These are phyloP conservation scores for Petrolisthes manimaculis DNA, from an alignment of 2,888 invertebrate species.

Conservation along the genomic window DNA sequence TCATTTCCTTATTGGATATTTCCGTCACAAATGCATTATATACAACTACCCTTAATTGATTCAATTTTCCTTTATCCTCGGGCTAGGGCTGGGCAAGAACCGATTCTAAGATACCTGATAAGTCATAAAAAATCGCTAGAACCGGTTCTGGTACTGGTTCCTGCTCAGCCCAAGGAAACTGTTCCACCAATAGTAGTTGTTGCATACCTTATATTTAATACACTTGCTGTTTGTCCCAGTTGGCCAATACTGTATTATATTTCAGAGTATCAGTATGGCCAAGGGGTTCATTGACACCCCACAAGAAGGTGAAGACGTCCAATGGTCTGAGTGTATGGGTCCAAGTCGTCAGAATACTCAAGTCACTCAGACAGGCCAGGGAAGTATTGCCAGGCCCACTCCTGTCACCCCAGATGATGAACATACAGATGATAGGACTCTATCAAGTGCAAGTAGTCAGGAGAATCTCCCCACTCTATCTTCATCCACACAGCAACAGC, in stretches of 20 bases:
- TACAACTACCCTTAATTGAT: too few relatives aligned
- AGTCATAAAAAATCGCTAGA: too few relatives aligned
- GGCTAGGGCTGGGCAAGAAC: too few relatives aligned
- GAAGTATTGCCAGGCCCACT: not conserved
- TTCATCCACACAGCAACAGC: constrained; percentile 11
- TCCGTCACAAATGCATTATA: too few relatives aligned
- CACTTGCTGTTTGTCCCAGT: too few relatives aligned
- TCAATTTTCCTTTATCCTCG: too few relatives aligned
- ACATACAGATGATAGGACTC: constrained; percentile 4
- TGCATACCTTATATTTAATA: too few relatives aligned
- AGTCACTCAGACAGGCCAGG: not conserved
- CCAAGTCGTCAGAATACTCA: not conserved
- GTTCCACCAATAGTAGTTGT: too few relatives aligned
- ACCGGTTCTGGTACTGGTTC: too few relatives aligned
- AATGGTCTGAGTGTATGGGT: constrained; percentile 4
- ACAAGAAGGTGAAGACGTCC: constrained; percentile 5
- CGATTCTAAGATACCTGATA: too few relatives aligned
- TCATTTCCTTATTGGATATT: too few relatives aligned
- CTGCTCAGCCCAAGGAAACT: too few relatives aligned
- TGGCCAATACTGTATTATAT: not conserved
- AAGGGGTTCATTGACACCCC: constrained; percentile 36
- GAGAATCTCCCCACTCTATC: constrained; percentile 20
- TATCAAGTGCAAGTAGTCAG: constrained; percentile 32
- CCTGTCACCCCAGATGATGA: constrained; percentile 17
- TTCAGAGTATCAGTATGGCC: constrained; percentile 10